Conservation (phyloP, 2,797 vertebrate species). For the Chromobotia macracanthus region DNA sequence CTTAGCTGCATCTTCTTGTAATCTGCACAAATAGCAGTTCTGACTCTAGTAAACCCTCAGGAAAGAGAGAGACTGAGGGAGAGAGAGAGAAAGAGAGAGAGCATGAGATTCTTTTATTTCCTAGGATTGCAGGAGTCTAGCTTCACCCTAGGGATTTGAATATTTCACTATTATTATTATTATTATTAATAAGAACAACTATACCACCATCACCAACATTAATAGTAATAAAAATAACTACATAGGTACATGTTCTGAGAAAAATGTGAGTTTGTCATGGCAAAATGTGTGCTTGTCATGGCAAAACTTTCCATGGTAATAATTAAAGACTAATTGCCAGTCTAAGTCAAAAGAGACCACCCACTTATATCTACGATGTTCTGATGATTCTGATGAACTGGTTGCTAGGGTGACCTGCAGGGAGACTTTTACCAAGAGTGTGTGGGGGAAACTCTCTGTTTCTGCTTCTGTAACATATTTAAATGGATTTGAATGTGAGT, state of each 20-base stretch:
- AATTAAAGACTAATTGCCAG: too few relatives aligned
- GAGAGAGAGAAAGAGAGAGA: neutral
- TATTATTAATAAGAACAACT: too few relatives aligned
- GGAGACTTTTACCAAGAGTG: neutral
- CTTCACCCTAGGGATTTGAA: neutral
- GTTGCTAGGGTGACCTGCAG: neutral
- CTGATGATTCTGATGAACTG: too few relatives aligned
- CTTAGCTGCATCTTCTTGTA: neutral
- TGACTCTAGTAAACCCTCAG: neutral
- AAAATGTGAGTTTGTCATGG: too few relatives aligned
- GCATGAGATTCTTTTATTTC: neutral
- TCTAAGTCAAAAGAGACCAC: too few relatives aligned
- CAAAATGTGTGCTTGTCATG: too few relatives aligned
- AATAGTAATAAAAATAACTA: too few relatives aligned
- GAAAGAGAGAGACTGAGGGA: neutral
- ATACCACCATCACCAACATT: too few relatives aligned
- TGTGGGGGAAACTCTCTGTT: neutral
- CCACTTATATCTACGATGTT: too few relatives aligned
- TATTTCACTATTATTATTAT: too few relatives aligned
- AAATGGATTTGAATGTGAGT: slow-evolving; percentile 25
- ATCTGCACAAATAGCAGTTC: neutral
- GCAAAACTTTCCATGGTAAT: too few relatives aligned
- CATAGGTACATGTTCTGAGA: too few relatives aligned
- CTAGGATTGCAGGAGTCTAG: neutral
- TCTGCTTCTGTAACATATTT: slow-evolving; percentile 3